These are phyloP conservation scores for Stegodyphus mimosarum DNA, from an alignment of 1,140 invertebrate genomes.

Conservation along the genomic window DNA sequence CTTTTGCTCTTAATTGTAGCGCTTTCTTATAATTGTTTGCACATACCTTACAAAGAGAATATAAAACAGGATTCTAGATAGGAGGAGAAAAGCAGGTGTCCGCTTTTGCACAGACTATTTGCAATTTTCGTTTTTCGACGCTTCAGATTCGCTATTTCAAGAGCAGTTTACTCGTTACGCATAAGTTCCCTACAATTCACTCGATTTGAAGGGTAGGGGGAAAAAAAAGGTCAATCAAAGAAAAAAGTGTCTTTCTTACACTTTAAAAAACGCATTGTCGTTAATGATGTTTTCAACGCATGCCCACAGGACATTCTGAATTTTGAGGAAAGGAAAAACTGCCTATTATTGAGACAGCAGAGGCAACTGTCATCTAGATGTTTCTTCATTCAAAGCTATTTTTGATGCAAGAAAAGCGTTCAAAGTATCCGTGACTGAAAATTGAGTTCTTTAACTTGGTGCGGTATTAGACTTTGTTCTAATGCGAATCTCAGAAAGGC, in stretches of 20 bases:
- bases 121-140: background rate
- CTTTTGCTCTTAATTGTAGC: no score
- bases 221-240: no score
- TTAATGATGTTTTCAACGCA: no score
- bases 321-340: background rate
- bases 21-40: no score
- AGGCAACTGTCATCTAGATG: constrained; percentile 2
- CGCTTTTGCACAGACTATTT: no score
- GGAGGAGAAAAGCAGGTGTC: no score
- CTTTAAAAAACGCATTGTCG: no score
- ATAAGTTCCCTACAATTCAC: background rate
- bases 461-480: no score
- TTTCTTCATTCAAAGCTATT: background rate
- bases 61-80: no score
- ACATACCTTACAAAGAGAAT: no score
- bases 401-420: background rate
- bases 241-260: background rate
- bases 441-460: background rate
- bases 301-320: constrained; percentile 2
- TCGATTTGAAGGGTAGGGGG: background rate
- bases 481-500: no score
- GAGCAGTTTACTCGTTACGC: constrained; percentile 10
- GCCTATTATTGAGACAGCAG: background rate
- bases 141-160: background rate
- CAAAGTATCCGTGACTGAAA: background rate